phyloP scores from a whole-genome alignment of 2,797 vertebrate genomes.

The Chelon labrosus region DNA sequence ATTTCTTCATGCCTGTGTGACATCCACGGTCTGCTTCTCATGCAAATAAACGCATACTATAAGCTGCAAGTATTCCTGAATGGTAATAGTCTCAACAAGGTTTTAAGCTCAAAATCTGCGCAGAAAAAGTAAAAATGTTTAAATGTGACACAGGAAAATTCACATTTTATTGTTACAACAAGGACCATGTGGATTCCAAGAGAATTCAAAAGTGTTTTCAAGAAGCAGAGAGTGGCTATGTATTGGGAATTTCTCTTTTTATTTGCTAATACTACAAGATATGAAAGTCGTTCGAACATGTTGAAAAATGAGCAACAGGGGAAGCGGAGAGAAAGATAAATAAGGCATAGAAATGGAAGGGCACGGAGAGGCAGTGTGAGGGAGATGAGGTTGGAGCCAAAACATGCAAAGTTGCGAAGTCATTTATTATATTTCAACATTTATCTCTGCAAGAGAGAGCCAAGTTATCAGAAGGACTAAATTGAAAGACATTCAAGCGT shows the following conservation, averaged over 20 bases:
- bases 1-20: constrained; percentile 22
- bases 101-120: constrained; percentile 1
- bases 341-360: constrained; percentile 46
- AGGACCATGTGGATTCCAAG: neutral
- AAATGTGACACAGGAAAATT: constrained; percentile 22
- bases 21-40: constrained; percentile 18
- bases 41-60: constrained; percentile 37
- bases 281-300: constrained; percentile 57
- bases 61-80: neutral
- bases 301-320: constrained; percentile 59
- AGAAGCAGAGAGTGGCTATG: constrained; percentile 10
- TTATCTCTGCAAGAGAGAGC: constrained; percentile 68
- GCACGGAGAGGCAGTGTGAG: constrained; percentile 20
- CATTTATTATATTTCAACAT: constrained; percentile 75
- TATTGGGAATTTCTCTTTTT: constrained; percentile 34
- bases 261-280: constrained; percentile 58
- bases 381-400: constrained; percentile 42
- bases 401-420: constrained; percentile 66
- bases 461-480: constrained; percentile 74
- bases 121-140: constrained; percentile 10
- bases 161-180: constrained; percentile 18
- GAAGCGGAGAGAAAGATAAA: constrained; percentile 63
- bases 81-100: constrained; percentile 1
- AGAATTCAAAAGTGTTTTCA: constrained; percentile 31
- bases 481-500: constrained; percentile 82